phyloP scores from a whole-genome alignment of 2,797 vertebrate genomes.

The Parauchenoglanis punctatus region DNA sequence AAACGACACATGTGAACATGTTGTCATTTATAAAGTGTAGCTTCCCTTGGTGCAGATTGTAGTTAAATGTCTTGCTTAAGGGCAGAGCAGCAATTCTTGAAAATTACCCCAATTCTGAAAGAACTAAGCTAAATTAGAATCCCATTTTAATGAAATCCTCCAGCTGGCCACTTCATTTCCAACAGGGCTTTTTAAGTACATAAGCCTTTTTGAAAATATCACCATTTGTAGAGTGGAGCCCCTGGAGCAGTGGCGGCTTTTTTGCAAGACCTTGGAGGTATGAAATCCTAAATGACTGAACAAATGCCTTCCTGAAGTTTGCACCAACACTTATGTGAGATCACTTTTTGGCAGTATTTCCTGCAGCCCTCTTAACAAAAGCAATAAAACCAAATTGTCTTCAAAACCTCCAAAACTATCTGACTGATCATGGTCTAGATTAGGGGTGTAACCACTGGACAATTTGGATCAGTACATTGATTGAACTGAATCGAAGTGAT shows the following conservation, averaged over 20 bases:
- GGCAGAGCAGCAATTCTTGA: background rate
- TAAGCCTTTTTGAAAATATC: conserved; percentile 17
- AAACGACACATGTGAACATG: background rate
- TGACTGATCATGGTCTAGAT: background rate
- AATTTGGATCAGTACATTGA: background rate
- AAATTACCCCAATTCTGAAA: conserved; percentile 24
- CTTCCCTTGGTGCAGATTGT: background rate
- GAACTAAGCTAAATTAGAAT: conserved; percentile 22
- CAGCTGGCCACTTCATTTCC: conserved; percentile 35
- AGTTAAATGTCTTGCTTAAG: conserved; percentile 19
- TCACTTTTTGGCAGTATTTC: background rate
- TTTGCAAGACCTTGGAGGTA: background rate
- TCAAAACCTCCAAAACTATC: background rate
- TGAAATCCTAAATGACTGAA: conserved; percentile 23
- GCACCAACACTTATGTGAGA: background rate
- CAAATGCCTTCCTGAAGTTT: background rate
- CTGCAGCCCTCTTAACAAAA: background rate
- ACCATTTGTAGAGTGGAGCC: conserved; percentile 20
- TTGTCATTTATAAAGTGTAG: conserved; percentile 8
- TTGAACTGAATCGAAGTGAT: background rate
- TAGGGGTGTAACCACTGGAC: background rate
- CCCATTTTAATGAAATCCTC: conserved; percentile 28
- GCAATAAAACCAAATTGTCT: background rate
- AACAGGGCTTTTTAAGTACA: conserved; percentile 11
- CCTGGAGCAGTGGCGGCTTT: conserved; percentile 7